phyloP scores from a whole-genome alignment of 2,888 invertebrate species.

The Drosophila paucipuncta region DNA sequence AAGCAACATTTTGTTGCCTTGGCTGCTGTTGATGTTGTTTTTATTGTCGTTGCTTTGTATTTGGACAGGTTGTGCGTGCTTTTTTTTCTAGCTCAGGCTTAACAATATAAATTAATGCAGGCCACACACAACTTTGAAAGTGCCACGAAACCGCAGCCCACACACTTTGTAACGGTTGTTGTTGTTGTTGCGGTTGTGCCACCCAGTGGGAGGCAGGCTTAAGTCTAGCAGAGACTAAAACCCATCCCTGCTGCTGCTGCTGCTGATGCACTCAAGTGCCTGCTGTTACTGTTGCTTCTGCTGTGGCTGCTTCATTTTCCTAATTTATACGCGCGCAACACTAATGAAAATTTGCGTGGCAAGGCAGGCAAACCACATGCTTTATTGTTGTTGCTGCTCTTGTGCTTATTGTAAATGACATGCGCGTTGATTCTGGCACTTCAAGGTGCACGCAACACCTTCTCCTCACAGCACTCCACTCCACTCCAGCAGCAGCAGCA shows the following conservation, averaged over 20 bases:
- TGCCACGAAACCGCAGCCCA: conserved; percentile 67
- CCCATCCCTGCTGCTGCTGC: conserved; percentile 38
- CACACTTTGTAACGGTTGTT: conserved; percentile 43
- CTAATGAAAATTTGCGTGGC: conserved; percentile 81
- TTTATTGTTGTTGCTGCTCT: conserved; percentile 40
- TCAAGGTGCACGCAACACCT: conserved; percentile 53
- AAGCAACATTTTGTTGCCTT: conserved; percentile 16
- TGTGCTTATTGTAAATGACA: conserved; percentile 55
- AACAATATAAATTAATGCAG: conserved; percentile 78
- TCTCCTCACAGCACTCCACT: conserved; percentile 6
- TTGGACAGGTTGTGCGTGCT: conserved; percentile 77
- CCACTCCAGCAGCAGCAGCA: conserved; percentile 6
- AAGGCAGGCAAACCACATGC: conserved; percentile 63
- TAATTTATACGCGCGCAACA: conserved; percentile 79
- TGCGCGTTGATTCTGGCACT: conserved; percentile 48
- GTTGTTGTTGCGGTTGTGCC: conserved; percentile 59
- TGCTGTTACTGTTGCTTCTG: conserved; percentile 34
- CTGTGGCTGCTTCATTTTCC: conserved; percentile 76
- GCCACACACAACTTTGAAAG: conserved; percentile 53
- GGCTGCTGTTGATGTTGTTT: conserved; percentile 16
- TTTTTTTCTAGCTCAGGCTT: conserved; percentile 74
- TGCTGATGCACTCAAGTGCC: conserved; percentile 70
- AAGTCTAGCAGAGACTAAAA: conserved; percentile 28
- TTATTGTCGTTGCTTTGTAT: conserved; percentile 3
- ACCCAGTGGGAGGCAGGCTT: conserved; percentile 19